Base-by-base conservation (phyloP, 2,797 vertebrate genomes). In the Sebastes steindachneri region DNA sequence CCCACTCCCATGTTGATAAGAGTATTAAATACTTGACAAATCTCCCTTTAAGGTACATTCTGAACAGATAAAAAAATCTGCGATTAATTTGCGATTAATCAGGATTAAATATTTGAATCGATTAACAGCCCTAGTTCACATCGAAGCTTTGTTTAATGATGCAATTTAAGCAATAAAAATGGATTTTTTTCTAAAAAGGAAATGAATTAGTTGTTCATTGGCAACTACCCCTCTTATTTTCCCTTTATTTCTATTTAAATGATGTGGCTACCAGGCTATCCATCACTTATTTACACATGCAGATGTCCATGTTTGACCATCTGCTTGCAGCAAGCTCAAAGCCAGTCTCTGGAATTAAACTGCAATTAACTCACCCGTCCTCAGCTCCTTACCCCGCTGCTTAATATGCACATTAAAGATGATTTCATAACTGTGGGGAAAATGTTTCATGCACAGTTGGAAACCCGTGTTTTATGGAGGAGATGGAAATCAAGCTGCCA, bases 401-500 rank as follows among this genome's bases (percentile, higher is more conserved):
- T 75, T 59, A 2, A 68, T 35, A 21, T 59, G 45, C n/a, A 31
- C 55, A 83, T 72, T 33, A 35, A 31, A 74, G 25, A 66, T 35
- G 11, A 57, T 75, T 60, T 66, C 31, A 35, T 25, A 53, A 51
- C 21, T 7, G 35, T 58, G 35, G 51, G 37, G 33, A 65, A 74
- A 23, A 58, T 82, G 54, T 67, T 64, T 59, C 9, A 48, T 67
- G 35, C 55, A 45, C 17, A 62, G 51, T 67, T 67, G 67, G 55
- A 73, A 67, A 62, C 1, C 3, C 41, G 9, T 7, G 17, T 78
- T 79, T 69, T 65, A 60, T 4, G 14, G 11, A 63, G 48, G 9
- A 55, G 74, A 74, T 76, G 41, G 25, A 83, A 76, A 72, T 51
- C 6, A 67, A 59, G 31, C 55, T 62, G 54, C 48, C 29, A 58